Evolutionary conservation across 1,140 invertebrate genomes (phyloP), one percentile per base, ranked within the genome.

Genomic region (Brachystomella parvula): DNA sequence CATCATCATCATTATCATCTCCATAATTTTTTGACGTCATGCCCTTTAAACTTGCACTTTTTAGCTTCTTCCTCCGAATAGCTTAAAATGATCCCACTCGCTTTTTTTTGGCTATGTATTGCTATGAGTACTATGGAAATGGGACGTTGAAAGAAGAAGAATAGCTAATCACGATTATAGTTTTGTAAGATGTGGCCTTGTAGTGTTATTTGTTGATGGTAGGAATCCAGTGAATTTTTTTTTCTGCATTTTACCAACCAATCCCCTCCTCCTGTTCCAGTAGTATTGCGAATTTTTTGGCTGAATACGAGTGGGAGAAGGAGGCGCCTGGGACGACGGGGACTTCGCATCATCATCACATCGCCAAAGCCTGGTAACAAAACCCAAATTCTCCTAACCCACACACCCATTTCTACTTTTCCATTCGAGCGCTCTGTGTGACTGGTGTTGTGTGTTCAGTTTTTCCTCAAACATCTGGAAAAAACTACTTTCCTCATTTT

Each of bases 381-480:
- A 39, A 19, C 35, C 35, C 6, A 39, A 39, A 39, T 19, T 39
- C 35, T 53, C 49, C 49, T 53, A 53, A 53, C 49, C 49, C 49
- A 53, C 49, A 53, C 49, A 53, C 49, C 49, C 49, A 53, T 53
- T 53, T 53, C 49, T 53, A 53, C 49, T 53, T 53, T 53, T 53
- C 49, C 49, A 53, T 53, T 53, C 49, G 24, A 15, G 24, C 49
- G 9, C 39, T 9, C 39, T 24, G 49, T 24, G 12, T 26, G 15
- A 17, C 9, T 53, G n/a, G 49, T 53, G 49, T 53, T 44, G 9
- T 44, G 39, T 44, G 39, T n/a, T 44, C 6, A 39, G 35, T 19
- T 39, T 53, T 26, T 15, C 12, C 49, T 53, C 49, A 53, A 53
- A 15, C 49, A 53, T 53, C 49, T 53, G 49, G 49, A 53, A 53